These are phyloP conservation scores for Xerus inauris DNA, from an alignment of 2,113 vertebrate genomes.

Conservation along the genomic window DNA sequence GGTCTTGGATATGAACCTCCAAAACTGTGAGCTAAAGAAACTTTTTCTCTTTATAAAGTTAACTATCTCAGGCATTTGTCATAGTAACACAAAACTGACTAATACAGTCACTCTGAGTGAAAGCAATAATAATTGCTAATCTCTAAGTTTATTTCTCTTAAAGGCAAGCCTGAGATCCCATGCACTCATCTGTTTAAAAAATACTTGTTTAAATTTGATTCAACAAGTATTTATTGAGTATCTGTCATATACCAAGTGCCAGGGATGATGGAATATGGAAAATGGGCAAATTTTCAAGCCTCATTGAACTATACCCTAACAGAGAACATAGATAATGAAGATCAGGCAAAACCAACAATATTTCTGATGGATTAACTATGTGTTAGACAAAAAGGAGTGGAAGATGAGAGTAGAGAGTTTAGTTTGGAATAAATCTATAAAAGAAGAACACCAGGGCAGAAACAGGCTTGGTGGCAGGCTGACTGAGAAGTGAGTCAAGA, in stretches of 20 bases:
- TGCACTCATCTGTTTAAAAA: neutral
- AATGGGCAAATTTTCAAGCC: neutral
- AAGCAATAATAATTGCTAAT: neutral
- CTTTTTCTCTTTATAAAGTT: neutral
- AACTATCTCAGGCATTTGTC: neutral
- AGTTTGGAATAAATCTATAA: neutral
- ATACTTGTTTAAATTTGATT: slow-evolving; percentile 7
- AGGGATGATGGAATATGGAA: neutral
- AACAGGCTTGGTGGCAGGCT: neutral
- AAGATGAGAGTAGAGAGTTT: neutral
- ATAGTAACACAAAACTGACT: neutral
- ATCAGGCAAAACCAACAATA: neutral
- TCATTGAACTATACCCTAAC: neutral
- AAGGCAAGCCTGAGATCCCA: neutral
- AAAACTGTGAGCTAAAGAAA: neutral
- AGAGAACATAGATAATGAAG: neutral
- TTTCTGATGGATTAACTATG: neutral
- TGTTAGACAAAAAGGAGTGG: neutral
- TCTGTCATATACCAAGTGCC: neutral
- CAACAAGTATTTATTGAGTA: slow-evolving; percentile 6
- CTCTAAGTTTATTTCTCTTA: neutral
- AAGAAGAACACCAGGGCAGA: neutral
- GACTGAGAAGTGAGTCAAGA: neutral
- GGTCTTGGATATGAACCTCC: neutral
- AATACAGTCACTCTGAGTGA: neutral